phyloP scores from a whole-genome alignment of 2,888 invertebrate species.

The Lagria hirta region DNA sequence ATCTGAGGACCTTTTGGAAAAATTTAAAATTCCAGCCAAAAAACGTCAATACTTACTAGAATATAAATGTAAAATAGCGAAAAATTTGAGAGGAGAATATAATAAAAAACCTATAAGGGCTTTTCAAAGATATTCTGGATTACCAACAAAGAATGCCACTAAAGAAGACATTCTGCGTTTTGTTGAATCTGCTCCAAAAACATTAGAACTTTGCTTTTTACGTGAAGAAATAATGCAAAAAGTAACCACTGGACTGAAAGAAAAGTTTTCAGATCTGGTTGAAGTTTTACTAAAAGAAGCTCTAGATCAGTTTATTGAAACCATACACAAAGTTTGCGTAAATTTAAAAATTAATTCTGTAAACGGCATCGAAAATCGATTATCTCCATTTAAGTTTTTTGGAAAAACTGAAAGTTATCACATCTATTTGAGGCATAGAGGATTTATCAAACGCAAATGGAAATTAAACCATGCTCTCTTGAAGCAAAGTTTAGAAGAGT shows the following conservation, averaged over 20 bases:
- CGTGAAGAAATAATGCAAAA: conserved; percentile 63
- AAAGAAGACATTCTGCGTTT: conserved; percentile 59
- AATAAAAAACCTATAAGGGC: conserved; percentile 35
- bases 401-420: conserved; percentile 65
- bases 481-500: conserved; percentile 60
- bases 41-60: conserved; percentile 39
- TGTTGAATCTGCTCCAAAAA: conserved; percentile 61
- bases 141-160: conserved; percentile 40
- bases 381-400: conserved; percentile 61
- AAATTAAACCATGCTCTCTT: conserved; percentile 66
- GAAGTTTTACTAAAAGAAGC: conserved; percentile 60
- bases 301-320: conserved; percentile 60
- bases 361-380: conserved; percentile 57
- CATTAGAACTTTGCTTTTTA: conserved; percentile 63
- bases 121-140: conserved; percentile 46
- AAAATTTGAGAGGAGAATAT: conserved; percentile 42
- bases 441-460: conserved; percentile 60
- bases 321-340: conserved; percentile 66
- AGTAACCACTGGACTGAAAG: conserved; percentile 60
- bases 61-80: conserved; percentile 43
- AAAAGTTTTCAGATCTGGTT: conserved; percentile 59
- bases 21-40: conserved; percentile 41
- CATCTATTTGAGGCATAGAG: conserved; percentile 60
- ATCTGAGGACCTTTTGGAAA: conserved; percentile 42
- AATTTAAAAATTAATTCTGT: conserved; percentile 63